These are phyloP conservation scores for Pseudomyrmex flavicornis DNA, from an alignment of 1,140 invertebrate species.

Conservation along the genomic window DNA sequence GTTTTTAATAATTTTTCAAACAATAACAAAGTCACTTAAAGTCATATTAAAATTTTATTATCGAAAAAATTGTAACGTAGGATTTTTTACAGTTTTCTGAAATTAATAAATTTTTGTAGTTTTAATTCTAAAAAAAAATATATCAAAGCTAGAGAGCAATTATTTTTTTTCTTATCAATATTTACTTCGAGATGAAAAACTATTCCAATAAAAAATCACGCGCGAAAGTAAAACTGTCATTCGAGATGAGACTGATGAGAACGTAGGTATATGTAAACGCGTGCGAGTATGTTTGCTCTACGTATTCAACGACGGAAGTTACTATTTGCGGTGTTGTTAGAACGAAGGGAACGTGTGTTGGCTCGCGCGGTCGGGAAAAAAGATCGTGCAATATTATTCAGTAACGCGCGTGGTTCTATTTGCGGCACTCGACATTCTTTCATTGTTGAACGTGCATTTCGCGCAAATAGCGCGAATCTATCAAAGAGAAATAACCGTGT, in stretches of 20 bases:
- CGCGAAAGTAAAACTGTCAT: neutral
- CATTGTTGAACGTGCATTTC: constrained; percentile 14
- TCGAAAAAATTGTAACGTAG: neutral
- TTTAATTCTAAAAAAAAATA: too few species aligned
- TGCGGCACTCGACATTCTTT: neutral
- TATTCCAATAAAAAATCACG: neutral
- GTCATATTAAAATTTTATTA: neutral
- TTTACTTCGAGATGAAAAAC: neutral
- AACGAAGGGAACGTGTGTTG: neutral
- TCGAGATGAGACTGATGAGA: neutral
- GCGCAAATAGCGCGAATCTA: neutral
- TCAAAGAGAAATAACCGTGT: neutral
- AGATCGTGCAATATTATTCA: constrained; percentile 23
- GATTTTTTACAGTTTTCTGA: neutral
- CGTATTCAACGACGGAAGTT: constrained; percentile 9
- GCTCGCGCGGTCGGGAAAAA: constrained; percentile 11
- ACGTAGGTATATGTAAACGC: neutral
- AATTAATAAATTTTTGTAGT: too few species aligned
- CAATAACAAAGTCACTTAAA: neutral
- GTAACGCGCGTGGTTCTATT: constrained; percentile 11
- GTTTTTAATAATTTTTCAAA: neutral
- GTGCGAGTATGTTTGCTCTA: constrained; percentile 7
- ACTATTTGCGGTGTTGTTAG: neutral
- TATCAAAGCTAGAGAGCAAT: too few species aligned
- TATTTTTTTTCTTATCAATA: too few species aligned